These are phyloP conservation scores for Myiozetetes cayanensis DNA, from an alignment of 2,113 vertebrate species.

Conservation along the genomic window DNA sequence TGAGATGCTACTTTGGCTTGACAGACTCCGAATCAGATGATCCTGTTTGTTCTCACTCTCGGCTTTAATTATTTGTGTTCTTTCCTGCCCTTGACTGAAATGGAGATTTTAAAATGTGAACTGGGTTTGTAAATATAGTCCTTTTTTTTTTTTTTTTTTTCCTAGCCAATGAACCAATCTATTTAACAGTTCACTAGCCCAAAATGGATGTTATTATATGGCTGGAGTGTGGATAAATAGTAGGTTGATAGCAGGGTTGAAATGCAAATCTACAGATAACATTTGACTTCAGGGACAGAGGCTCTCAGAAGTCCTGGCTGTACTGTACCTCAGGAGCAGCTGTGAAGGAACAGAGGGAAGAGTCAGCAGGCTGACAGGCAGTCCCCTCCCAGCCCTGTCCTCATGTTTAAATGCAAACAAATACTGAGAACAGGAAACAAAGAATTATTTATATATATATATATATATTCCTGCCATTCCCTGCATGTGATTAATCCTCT, in stretches of 20 bases:
- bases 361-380: background rate
- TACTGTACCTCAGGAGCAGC: background rate
- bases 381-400: background rate
- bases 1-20: background rate
- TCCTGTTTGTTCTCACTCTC: background rate
- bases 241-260: background rate
- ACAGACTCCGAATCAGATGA: background rate
- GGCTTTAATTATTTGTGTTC: background rate
- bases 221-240: background rate
- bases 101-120: background rate
- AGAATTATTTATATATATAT: background rate
- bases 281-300: background rate
- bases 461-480: background rate
- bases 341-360: background rate
- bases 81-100: background rate
- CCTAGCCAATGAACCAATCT: background rate
- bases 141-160: background rate
- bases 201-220: background rate
- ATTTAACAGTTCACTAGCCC: background rate
- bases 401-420: constrained; percentile 30
- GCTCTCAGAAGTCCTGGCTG: background rate
- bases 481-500: constrained; percentile 13
- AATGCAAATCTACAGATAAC: constrained; percentile 15
- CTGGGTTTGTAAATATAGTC: background rate
- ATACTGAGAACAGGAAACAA: background rate